These are phyloP conservation scores for Lissocephala sabroskyi DNA, from an alignment of 2,888 invertebrate genomes.

Conservation along the genomic window DNA sequence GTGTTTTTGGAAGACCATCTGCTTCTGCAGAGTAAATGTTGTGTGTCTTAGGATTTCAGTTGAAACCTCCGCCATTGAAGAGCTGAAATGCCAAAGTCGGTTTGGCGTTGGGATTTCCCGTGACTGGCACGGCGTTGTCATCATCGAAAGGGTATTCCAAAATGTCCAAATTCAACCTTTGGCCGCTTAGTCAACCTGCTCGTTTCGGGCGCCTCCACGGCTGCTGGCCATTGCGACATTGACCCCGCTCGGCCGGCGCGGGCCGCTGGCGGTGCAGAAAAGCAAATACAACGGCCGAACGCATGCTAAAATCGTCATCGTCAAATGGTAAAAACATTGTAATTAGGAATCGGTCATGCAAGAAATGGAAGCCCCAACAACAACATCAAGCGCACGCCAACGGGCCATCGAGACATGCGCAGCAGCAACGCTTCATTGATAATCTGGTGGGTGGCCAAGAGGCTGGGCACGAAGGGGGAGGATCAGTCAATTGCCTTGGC, in stretches of 20 bases:
- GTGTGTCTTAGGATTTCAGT: too few relatives aligned
- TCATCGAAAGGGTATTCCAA: too few relatives aligned
- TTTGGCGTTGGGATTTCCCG: too few relatives aligned
- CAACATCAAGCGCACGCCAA: conserved; percentile 16
- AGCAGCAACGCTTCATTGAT: conserved; percentile 55
- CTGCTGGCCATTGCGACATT: conserved; percentile 49
- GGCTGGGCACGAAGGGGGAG: conserved; percentile 10
- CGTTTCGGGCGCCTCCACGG: conserved; percentile 12
- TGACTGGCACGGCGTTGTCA: too few relatives aligned
- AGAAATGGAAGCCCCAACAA: conserved; percentile 48
- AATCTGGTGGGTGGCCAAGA: conserved; percentile 26
- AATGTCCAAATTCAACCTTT: background rate
- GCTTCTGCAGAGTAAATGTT: too few relatives aligned
- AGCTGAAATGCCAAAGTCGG: too few relatives aligned
- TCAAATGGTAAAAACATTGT: conserved; percentile 32
- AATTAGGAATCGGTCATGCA: conserved; percentile 70
- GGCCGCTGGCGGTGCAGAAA: too few relatives aligned
- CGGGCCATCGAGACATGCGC: conserved; percentile 16
- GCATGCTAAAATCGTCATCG: background rate
- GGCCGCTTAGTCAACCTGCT: background rate
- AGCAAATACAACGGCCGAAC: background rate
- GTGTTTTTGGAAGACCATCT: too few relatives aligned
- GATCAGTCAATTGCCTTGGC: conserved; percentile 8
- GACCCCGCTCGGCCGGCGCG: conserved; percentile 46
- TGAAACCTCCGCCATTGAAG: too few relatives aligned